Evolutionary conservation across 2,888 invertebrate species (phyloP), one percentile per base, ranked within the genome.

Genomic region (Orthosia cruda): DNA sequence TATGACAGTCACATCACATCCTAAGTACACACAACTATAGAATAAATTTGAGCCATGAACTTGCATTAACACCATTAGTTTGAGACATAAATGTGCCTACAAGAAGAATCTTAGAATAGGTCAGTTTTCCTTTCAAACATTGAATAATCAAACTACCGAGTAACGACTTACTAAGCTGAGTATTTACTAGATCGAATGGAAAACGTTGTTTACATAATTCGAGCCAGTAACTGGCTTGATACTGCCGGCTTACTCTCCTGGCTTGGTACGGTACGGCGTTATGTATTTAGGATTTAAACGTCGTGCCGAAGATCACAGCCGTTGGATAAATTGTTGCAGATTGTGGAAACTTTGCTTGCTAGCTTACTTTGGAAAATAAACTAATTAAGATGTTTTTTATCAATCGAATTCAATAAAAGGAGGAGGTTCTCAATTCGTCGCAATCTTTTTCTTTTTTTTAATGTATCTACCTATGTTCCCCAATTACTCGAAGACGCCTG

Each of bases 231-330:
- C 70, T 78, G 40, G 26, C 45, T 61, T 77, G 61, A 71, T 78
- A 32, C 61, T 11, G 20, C 50, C 52, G 52, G 75, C 71, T 78
- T 76, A 62, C 71, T 71, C n/a, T 69, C 78, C 75, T 76, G 45
- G 62, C 71, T 62, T 57, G 62, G 0, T 52, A 79, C n/a, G 16
- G 50, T n/a, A n/a, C n/a, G 12, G 12, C 71, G 57, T 71, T 76
- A 71, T 79, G 79, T 76, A 76, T 76, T 76, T 49, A 71, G 57
- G 59, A 71, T 71, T 76, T 76, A 71, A 47, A 50, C n/a, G 45
- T 20, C 79, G 79, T 57, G 71, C 50, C 57, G 13, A 71, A 71
- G 71, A 71, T 79, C 76, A 63, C 32, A 47, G 45, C n/a, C 32
- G 61, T 26, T 45, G 45, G 45, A 71, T 79, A 71, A 52, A 71